Conservation (phyloP, 2,888 invertebrate species). For the Agrotis exclamationis region DNA sequence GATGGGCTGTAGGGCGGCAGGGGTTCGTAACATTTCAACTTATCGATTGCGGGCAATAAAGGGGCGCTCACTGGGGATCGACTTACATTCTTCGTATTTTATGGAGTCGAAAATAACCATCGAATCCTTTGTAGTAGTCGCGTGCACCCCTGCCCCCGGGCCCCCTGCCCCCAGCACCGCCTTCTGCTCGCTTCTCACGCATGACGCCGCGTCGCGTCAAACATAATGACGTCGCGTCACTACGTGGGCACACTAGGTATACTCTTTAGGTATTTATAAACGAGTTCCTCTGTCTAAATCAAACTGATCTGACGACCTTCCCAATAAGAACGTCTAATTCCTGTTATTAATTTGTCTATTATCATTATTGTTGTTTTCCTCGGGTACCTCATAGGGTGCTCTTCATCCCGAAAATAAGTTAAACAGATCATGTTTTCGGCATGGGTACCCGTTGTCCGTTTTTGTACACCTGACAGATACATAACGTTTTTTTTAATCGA, state of each 20-base stretch:
- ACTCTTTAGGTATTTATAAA: not conserved
- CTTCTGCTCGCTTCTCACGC: conserved; percentile 10
- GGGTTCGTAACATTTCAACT: conserved; percentile 52
- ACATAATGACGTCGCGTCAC: not conserved
- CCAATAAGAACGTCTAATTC: too few relatives aligned
- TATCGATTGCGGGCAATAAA: conserved; percentile 69
- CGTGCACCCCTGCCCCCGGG: conserved; percentile 7
- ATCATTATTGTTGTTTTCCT: too few relatives aligned
- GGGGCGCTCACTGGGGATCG: conserved; percentile 57
- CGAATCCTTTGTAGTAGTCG: conserved; percentile 52
- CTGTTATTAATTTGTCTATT: too few relatives aligned
- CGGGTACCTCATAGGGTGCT: too few relatives aligned
- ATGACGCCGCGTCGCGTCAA: not conserved
- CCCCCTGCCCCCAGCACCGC: not conserved
- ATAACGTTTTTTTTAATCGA: too few relatives aligned
- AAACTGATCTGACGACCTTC: not conserved
- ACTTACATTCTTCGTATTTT: conserved; percentile 74
- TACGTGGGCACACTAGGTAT: not conserved
- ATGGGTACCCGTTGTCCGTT: too few relatives aligned
- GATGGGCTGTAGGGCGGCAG: not conserved
- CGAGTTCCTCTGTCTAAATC: not conserved
- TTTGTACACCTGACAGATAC: too few relatives aligned
- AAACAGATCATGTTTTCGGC: too few relatives aligned
- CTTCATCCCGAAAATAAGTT: too few relatives aligned
- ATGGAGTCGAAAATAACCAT: conserved; percentile 72